phyloP scores from a whole-genome alignment of 2,113 vertebrate species.

The Esox niger region DNA sequence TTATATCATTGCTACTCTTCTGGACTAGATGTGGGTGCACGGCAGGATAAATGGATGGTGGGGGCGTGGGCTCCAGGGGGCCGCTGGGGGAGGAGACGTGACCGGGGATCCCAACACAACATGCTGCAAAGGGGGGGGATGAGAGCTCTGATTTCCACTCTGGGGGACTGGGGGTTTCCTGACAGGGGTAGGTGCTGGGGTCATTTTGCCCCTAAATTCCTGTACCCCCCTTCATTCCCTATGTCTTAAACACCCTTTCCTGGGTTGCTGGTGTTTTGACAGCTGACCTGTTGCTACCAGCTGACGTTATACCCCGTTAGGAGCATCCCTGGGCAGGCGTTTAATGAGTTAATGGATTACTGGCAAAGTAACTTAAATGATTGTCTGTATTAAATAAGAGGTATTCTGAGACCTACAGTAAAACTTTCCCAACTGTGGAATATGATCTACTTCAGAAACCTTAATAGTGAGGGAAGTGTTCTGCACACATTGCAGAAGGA shows the following conservation, averaged over 20 bases:
- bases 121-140: slow-evolving; percentile 51
- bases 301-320: neutral
- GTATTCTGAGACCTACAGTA: neutral
- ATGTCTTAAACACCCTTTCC: slow-evolving; percentile 9
- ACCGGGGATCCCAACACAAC: slow-evolving; percentile 59
- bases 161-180: slow-evolving; percentile 60
- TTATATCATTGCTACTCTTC: slow-evolving; percentile 51
- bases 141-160: slow-evolving; percentile 61
- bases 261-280: slow-evolving; percentile 44
- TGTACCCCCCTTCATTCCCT: slow-evolving; percentile 1
- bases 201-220: slow-evolving; percentile 36
- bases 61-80: slow-evolving; percentile 6
- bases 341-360: neutral
- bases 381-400: neutral
- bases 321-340: too few relatives aligned
- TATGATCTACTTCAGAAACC: neutral
- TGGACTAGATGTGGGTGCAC: slow-evolving; percentile 19
- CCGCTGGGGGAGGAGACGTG: slow-evolving; percentile 35
- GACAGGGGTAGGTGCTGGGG: slow-evolving; percentile 5
- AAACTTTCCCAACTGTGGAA: neutral
- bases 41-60: neutral
- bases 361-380: too few relatives aligned
- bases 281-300: slow-evolving; percentile 42
- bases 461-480: neutral
- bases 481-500: neutral